Conservation (phyloP, 2,797 vertebrate species). For the Onychomys torridus region DNA sequence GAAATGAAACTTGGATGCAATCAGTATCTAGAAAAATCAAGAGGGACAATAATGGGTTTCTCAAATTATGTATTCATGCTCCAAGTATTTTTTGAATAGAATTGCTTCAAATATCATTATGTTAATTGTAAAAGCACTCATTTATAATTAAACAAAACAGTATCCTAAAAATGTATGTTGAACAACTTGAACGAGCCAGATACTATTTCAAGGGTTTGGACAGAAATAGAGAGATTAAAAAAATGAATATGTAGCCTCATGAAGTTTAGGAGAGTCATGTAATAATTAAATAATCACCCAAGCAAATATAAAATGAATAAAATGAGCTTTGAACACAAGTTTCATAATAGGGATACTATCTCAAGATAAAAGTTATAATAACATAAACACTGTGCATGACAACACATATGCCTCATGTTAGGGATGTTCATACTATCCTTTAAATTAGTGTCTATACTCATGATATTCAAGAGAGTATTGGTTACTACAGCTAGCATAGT, state of each 20-base stretch:
- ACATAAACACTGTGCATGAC: neutral
- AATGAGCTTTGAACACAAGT: neutral
- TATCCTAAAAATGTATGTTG: slow-evolving; percentile 62
- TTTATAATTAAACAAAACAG: slow-evolving; percentile 67
- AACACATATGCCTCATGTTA: neutral
- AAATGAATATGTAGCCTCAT: neutral
- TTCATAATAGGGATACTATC: neutral
- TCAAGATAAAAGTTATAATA: neutral
- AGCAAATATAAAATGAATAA: neutral
- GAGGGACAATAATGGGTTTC: slow-evolving; percentile 58
- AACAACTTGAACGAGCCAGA: slow-evolving; percentile 32
- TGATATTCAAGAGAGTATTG: neutral
- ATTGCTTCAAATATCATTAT: slow-evolving; percentile 71
- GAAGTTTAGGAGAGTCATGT: neutral
- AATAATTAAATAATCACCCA: neutral
- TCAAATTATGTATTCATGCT: slow-evolving; percentile 63
- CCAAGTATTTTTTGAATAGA: slow-evolving; percentile 55
- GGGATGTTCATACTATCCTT: neutral
- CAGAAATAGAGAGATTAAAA: neutral
- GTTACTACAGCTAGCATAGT: too few relatives aligned
- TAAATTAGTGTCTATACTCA: neutral
- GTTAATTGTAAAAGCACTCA: slow-evolving; percentile 68
- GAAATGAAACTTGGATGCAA: slow-evolving; percentile 42
- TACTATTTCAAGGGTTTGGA: slow-evolving; percentile 20
- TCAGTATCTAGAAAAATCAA: slow-evolving; percentile 51